A percentile compares a stretch with the other conserved stretches of the same genome.
Evolutionary conservation across 2,888 invertebrate genomes (phyloP).

Genomic region (Drosophila multiciliata): DNA sequence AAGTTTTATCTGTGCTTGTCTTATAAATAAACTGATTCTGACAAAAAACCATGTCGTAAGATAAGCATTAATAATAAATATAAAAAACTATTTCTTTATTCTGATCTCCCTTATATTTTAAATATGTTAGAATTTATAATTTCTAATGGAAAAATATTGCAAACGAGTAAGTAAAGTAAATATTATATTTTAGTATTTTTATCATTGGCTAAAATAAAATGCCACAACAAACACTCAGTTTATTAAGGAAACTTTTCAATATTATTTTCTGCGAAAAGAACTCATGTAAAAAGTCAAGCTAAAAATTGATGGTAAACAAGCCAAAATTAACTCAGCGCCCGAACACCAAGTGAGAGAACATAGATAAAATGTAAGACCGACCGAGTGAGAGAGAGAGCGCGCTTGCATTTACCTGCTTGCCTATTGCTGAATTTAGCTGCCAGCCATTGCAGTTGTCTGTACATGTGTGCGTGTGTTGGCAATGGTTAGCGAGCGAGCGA

Average conservation of each 20-base stretch:
- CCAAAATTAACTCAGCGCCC: constrained; percentile 40
- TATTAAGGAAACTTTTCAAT: neutral
- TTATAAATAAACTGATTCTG: neutral
- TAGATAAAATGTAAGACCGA: neutral
- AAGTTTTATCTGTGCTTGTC: neutral
- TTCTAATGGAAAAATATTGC: neutral
- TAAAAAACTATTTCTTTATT: neutral
- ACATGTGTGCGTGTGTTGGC: neutral
- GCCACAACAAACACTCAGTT: neutral
- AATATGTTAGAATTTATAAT: neutral
- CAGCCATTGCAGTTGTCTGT: neutral
- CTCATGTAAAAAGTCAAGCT: constrained; percentile 13
- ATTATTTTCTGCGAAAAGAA: neutral
- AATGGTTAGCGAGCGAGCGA: constrained; percentile 4
- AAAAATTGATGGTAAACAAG: constrained; percentile 45
- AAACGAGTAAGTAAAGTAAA: neutral
- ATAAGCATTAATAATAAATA: neutral
- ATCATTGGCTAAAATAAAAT: neutral
- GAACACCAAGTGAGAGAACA: constrained; percentile 25
- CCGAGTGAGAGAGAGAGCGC: constrained; percentile 19
- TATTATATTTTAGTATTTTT: neutral
- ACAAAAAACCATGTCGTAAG: neutral
- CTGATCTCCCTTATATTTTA: neutral
- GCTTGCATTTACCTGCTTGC: constrained; percentile 50
- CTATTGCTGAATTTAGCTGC: constrained; percentile 65